A percentile compares a stretch with the other conserved stretches of the same genome.
phyloP scores from a whole-genome alignment of 2,797 vertebrate species.

The Crocidura indochinensis region DNA sequence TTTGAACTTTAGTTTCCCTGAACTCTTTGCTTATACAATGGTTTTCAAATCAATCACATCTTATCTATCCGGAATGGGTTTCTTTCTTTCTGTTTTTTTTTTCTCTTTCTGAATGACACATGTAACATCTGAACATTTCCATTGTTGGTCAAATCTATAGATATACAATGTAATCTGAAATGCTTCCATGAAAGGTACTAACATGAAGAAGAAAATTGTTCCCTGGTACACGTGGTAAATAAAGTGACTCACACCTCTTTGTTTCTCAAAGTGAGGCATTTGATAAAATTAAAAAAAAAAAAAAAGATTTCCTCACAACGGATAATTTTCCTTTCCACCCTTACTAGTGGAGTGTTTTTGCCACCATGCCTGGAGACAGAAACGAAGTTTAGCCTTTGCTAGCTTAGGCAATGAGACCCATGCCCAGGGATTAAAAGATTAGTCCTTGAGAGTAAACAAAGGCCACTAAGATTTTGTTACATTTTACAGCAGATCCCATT shows the following conservation, averaged over 20 bases:
- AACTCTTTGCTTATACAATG: constrained; percentile 31
- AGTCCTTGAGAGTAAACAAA: too few relatives aligned
- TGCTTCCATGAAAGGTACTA: constrained; percentile 7
- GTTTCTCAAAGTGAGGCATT: too few relatives aligned
- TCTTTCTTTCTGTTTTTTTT: background rate
- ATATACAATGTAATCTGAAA: constrained; percentile 40
- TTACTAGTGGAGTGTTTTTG: background rate
- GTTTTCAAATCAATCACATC: constrained; percentile 48
- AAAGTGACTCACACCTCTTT: background rate
- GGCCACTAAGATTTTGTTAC: too few relatives aligned
- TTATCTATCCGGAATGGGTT: background rate
- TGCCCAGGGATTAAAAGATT: too few relatives aligned
- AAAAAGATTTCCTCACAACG: constrained; percentile 36
- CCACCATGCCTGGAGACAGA: background rate
- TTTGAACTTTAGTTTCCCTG: constrained; percentile 22
- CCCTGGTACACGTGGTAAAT: constrained; percentile 11
- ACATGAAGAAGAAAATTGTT: constrained; percentile 10
- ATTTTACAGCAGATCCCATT: too few relatives aligned
- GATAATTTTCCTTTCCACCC: background rate
- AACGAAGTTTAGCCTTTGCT: background rate
- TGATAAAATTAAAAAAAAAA: constrained; percentile 15
- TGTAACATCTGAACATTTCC: constrained; percentile 60
- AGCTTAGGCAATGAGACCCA: background rate
- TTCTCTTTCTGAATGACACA: background rate
- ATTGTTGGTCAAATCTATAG: constrained; percentile 40